phyloP scores from a whole-genome alignment of 2,113 vertebrate genomes.

The Muscicapa adusta region DNA sequence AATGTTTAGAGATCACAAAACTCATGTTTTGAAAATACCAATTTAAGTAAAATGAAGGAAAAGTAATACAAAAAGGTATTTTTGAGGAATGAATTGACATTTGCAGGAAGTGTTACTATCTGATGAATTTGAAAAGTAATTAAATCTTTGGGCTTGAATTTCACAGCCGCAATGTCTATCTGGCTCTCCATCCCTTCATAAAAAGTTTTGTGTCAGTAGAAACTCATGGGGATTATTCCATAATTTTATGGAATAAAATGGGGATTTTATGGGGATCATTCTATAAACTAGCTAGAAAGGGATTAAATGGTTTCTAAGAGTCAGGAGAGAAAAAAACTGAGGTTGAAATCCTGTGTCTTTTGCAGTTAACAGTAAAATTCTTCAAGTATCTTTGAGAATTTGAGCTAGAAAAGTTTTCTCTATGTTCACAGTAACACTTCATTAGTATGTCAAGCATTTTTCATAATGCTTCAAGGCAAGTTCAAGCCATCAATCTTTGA shows the following conservation, averaged over 20 bases:
- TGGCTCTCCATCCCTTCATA: neutral
- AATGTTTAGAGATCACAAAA: neutral
- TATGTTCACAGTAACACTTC: neutral
- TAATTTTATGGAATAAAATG: neutral
- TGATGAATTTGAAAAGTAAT: neutral
- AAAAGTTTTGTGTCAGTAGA: neutral
- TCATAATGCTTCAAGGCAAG: neutral
- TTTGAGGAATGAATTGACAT: neutral
- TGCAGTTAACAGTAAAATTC: neutral
- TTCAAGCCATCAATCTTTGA: neutral
- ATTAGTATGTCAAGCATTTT: neutral
- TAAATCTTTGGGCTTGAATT: neutral
- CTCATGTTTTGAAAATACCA: neutral
- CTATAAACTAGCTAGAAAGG: neutral
- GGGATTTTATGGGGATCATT: neutral
- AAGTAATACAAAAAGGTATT: neutral
- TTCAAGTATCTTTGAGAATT: neutral
- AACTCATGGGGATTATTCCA: neutral
- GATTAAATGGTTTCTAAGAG: neutral
- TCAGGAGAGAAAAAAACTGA: neutral
- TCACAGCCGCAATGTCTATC: neutral
- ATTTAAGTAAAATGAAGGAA: neutral
- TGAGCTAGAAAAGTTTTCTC: neutral
- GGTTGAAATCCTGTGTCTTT: neutral
- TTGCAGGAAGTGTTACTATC: neutral